These are phyloP conservation scores for Luidia sarsii DNA, from an alignment of 53 echinoderm and acorn worm genomes.

Conservation along the genomic window DNA sequence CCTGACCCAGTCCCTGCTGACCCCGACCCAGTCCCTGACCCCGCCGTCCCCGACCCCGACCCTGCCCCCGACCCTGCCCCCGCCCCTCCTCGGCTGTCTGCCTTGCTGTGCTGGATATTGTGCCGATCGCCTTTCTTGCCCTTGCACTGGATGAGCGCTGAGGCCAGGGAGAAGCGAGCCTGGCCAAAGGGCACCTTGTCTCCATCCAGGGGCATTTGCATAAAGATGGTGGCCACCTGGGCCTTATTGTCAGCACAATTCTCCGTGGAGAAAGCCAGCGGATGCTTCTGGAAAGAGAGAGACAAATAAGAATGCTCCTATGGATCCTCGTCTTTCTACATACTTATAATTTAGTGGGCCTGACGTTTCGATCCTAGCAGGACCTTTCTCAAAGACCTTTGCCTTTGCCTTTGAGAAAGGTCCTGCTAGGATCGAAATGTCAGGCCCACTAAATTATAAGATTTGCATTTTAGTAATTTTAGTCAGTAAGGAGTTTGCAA, in stretches of 20 bases:
- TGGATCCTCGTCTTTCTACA: too few relatives aligned
- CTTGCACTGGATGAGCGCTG: slow-evolving; percentile 80
- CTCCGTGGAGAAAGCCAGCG: slow-evolving; percentile 72
- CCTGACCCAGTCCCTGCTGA: too few relatives aligned
- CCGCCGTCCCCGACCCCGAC: too few relatives aligned
- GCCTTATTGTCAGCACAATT: slow-evolving; percentile 80
- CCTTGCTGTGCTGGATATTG: slow-evolving; percentile 13
- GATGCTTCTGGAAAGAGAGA: slow-evolving; percentile 60
- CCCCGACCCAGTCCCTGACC: too few relatives aligned
- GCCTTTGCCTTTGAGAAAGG: too few relatives aligned
- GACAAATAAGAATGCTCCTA: slow-evolving; percentile 35
- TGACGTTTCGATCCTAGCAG: too few relatives aligned
- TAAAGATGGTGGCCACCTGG: slow-evolving; percentile 75
- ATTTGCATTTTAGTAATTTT: too few relatives aligned
- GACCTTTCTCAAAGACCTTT: too few relatives aligned
- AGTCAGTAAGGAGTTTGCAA: too few relatives aligned
- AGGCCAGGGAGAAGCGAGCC: slow-evolving; percentile 70
- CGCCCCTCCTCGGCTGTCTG: neutral
- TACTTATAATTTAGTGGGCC: too few relatives aligned
- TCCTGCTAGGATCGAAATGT: too few relatives aligned
- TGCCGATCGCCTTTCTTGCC: slow-evolving; percentile 61
- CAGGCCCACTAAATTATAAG: too few relatives aligned
- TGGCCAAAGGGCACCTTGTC: slow-evolving; percentile 66
- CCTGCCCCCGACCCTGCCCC: neutral
- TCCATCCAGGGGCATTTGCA: slow-evolving; percentile 89